Percentiles rank a stretch among this genome's conserved stretches.
These are phyloP conservation scores for Scylla paramamosain DNA, from an alignment of 1,140 invertebrate species.

Conservation along the genomic window DNA sequence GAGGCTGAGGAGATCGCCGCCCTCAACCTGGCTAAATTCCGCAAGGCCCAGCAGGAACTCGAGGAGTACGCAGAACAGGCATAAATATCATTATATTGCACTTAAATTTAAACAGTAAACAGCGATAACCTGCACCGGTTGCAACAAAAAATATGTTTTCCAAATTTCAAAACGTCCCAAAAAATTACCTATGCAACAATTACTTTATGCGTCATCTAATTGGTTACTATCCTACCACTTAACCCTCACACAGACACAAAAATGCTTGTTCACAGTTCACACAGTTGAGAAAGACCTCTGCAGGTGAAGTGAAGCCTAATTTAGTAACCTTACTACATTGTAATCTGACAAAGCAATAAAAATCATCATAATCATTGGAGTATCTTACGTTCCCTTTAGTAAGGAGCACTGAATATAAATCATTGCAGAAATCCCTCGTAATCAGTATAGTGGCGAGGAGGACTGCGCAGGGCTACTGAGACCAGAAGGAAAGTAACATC, in stretches of 20 bases:
- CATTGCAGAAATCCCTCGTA: too few relatives aligned
- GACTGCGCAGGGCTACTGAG: background rate
- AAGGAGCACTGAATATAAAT: too few relatives aligned
- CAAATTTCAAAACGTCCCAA: background rate
- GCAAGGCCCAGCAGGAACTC: constrained; percentile 83
- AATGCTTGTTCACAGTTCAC: background rate
- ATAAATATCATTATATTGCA: background rate
- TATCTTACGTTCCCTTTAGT: too few relatives aligned
- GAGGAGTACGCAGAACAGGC: constrained; percentile 79
- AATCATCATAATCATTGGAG: too few relatives aligned
- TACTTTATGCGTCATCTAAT: too few relatives aligned
- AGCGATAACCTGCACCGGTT: background rate
- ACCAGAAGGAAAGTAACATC: background rate
- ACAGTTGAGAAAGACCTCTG: background rate
- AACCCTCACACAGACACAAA: background rate
- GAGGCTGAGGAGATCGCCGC: constrained; percentile 72
- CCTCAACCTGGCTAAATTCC: constrained; percentile 72
- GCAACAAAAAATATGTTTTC: background rate
- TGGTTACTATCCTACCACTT: too few relatives aligned
- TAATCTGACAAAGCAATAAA: too few relatives aligned
- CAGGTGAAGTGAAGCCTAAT: background rate
- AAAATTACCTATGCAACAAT: too few relatives aligned
- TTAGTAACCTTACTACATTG: too few relatives aligned
- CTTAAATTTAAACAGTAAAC: background rate
- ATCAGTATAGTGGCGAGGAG: background rate